Base-by-base conservation (phyloP, 2,113 vertebrate species). In the Ammodytes dubius region DNA sequence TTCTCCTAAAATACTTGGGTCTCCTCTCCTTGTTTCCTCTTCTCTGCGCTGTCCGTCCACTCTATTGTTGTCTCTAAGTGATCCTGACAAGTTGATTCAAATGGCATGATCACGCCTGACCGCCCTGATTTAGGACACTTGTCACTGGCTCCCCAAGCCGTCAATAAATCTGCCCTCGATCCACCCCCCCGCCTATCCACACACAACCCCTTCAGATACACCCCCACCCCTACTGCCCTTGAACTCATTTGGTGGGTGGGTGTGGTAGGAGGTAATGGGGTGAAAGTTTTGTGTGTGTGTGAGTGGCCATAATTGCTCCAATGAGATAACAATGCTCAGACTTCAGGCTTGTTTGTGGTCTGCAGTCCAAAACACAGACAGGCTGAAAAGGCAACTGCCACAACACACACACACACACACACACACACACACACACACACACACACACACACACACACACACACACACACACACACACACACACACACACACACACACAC, bases 261-360 rank as follows among this genome's bases (percentile, higher is more conserved):
- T 74, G 79, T 88, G 86, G 76, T 52, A 39, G 65, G 74, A 84
- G 74, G 74, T 50, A 87, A 74, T 70, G 74, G 74, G 71, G 84
- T 87, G 88, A 91, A 88, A 88, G 86, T 84, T 74, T 52, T 87
- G 76, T 82, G 60, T 7, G 1, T 68, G 12, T 49, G 17, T 77
- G 61, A 72, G 77, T 72, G 77, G 57, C 53, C 77, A 71, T 93
- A 95, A 95, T 94, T 96, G 74, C 83, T 47, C 75, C 95, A 95
- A 92, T 91, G 85, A 96, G 95, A 94, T 94, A 96, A 95, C 95
- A 95, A 95, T 91, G 88, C 75, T 86, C 54, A 92, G 87, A 88
- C 90, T 84, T 91, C 40, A 83, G 90, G 92, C 92, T 79, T 92
- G 88, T 91, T 95, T 92, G 87, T 91, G 89, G 87, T 91, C 90